A percentile compares a stretch with the other conserved stretches of the same genome.
phyloP scores from a whole-genome alignment of 2,113 vertebrate species.

The Circaetus cinerascens region DNA sequence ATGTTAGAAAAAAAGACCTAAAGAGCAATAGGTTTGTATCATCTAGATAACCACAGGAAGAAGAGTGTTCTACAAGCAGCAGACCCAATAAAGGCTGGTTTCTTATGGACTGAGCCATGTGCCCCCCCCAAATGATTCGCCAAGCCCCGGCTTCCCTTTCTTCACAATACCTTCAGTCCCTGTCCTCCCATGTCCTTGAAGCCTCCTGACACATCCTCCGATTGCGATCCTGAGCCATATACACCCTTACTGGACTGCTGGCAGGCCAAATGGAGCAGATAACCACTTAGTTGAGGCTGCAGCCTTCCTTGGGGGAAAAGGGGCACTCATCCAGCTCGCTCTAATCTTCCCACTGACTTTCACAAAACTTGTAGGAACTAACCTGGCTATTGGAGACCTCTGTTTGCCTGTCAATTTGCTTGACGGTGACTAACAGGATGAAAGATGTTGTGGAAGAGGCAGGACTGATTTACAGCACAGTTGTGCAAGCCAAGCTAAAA shows the following conservation, averaged over 20 bases:
- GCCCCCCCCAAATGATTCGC: neutral
- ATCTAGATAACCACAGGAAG: neutral
- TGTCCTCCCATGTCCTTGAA: neutral
- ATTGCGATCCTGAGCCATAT: rapidly evolving
- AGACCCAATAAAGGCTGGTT: neutral
- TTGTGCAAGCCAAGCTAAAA: neutral
- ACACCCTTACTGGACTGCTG: neutral
- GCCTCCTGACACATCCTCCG: neutral
- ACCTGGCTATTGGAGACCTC: neutral
- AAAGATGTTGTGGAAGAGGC: neutral
- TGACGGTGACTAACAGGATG: neutral
- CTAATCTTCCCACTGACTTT: neutral
- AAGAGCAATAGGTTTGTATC: neutral
- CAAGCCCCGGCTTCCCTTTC: neutral
- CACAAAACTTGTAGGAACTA: neutral
- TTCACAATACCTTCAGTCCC: neutral
- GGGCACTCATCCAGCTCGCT: rapidly evolving
- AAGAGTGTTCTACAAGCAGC: neutral
- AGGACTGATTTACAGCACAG: neutral
- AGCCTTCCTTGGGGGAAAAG: neutral
- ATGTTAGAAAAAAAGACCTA: neutral
- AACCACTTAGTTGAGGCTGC: neutral
- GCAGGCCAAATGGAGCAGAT: neutral
- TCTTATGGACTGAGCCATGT: rapidly evolving
- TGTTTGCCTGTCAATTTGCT: neutral